Conservation (phyloP, 2,113 vertebrate species). For the Salvelinus alpinus region DNA sequence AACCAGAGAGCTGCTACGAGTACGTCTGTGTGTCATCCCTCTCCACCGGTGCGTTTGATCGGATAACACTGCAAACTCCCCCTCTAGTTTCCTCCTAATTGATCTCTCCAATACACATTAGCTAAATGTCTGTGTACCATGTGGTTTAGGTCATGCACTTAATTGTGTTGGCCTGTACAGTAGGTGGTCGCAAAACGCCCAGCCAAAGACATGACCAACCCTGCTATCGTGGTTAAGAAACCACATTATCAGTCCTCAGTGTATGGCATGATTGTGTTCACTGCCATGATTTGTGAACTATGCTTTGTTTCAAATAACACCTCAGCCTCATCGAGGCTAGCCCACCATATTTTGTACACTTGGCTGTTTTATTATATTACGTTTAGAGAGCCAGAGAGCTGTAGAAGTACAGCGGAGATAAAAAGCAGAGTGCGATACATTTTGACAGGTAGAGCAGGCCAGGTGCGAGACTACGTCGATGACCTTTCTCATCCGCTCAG, state of each 20-base stretch:
- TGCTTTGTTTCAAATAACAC: neutral
- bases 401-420: neutral
- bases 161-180: neutral
- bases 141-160: neutral
- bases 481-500: neutral
- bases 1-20: conserved; percentile 20
- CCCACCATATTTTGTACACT: neutral
- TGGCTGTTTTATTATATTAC: neutral
- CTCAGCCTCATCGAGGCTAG: too few species aligned
- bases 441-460: neutral
- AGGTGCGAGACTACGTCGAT: neutral
- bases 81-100: conserved; percentile 24
- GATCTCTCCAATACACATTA: conserved; percentile 16
- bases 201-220: neutral
- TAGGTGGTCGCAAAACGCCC: neutral
- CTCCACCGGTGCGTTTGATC: conserved; percentile 9
- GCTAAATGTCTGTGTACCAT: neutral
- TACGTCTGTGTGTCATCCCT: conserved; percentile 20
- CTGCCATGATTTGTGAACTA: neutral
- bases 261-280: neutral
- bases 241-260: neutral
- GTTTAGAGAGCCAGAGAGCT: neutral
- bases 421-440: neutral
- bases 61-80: conserved; percentile 11
- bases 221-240: neutral